Base-by-base conservation (phyloP, 2,797 vertebrate genomes). In the Pseudopleuronectes americanus region DNA sequence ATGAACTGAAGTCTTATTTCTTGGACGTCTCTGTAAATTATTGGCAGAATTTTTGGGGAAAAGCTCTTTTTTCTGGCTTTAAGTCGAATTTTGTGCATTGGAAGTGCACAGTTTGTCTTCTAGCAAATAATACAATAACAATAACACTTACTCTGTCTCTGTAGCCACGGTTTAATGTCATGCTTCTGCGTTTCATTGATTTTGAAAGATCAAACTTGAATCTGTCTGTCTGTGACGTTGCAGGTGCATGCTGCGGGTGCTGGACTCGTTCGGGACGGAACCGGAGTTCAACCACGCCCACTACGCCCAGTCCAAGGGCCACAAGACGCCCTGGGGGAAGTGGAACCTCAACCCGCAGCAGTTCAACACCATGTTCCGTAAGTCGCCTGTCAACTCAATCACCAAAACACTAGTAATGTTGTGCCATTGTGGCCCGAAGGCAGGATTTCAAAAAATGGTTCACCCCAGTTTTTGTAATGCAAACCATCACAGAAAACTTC, bases 311-410 rank as follows among this genome's bases (percentile, higher is more conserved):
- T 96, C 97, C 5, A 99, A 99, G 92, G 98, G 98, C 31, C 98
- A 99, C 90, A 99, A 99, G 90, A 99, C 98, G 0, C 98, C 98
- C 0, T 99, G 98, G 98, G 98, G 98, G 51, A 99, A 99, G 91
- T 99, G 98, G 98, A 99, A 99, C 90, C 96, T 99, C 74, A 99
- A 99, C 92, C 98, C 97, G 0, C 98, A 99, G 80, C 98, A 99
- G 90, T 99, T 99, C 89, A 99, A 99, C 89, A 99, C 98, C 65
- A 99, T 99, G 98, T 99, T 99, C 84, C 98, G 98, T 99, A 95
- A 97, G 98, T 98, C 16, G 6, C 43, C 43, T 19, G 43, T 19
- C 19, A 48, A 19, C n/a, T 10, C 2, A 45, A 48, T 14, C 47
- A 48, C 47, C 17, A 10, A 2, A 21, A 21, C 19, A n/a, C 19